Conservation (phyloP, 2,113 vertebrate species). For the Monopterus albus region DNA sequence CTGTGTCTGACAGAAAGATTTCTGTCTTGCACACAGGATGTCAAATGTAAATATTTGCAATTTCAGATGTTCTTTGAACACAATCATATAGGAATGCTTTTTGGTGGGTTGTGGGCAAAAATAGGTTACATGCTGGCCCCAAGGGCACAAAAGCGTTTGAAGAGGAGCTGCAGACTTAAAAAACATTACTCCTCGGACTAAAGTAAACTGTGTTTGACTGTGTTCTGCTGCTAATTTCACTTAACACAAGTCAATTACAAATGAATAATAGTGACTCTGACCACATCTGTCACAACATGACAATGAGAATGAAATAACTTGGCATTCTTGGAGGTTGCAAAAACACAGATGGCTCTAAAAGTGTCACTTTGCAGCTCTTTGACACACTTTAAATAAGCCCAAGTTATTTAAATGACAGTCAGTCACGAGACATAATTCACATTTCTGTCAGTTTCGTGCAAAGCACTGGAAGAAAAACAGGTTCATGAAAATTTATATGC, state of each 20-base stretch:
- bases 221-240: neutral
- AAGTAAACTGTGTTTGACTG: neutral
- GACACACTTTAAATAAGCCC: neutral
- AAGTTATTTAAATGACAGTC: neutral
- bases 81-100: neutral
- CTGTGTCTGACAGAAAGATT: slow-evolving; percentile 11
- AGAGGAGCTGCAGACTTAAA: neutral
- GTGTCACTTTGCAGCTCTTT: neutral
- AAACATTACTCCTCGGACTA: no score
- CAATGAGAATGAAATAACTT: slow-evolving; percentile 5
- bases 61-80: slow-evolving; percentile 16
- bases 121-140: neutral
- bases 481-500: neutral
- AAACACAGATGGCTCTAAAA: slow-evolving; percentile 1
- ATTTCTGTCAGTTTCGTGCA: neutral
- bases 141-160: neutral
- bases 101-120: neutral
- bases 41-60: slow-evolving; percentile 23
- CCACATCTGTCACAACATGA: slow-evolving; percentile 21
- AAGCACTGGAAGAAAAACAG: neutral
- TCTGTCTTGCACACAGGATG: neutral
- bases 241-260: neutral
- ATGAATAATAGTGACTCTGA: neutral
- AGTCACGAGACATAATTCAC: neutral
- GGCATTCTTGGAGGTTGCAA: neutral